phyloP scores from a whole-genome alignment of 2,888 invertebrate genomes.

The Oligia fasciuncula region DNA sequence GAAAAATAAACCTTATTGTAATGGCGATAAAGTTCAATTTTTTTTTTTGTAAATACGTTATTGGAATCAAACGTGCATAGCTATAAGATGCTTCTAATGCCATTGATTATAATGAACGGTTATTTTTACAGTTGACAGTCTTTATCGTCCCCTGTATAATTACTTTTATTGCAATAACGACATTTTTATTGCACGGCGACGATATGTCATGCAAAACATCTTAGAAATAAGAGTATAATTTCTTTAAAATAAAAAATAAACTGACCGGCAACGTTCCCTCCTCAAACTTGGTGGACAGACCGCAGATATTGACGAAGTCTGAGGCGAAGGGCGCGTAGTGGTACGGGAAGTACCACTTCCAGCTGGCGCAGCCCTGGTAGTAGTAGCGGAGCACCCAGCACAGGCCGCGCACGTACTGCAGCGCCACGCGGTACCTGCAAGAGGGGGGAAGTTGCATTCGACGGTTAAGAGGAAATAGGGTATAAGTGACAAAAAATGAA shows the following conservation, averaged over 20 bases:
- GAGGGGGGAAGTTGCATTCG: no score
- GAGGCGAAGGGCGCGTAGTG: constrained; percentile 99
- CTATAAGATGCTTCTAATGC: no score
- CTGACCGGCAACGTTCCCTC: constrained; percentile 96
- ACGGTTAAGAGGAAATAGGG: no score
- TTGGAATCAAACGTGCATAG: not conserved
- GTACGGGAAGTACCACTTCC: constrained; percentile 99
- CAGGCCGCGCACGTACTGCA: constrained; percentile 98
- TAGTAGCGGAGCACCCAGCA: constrained; percentile 99
- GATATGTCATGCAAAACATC: not conserved
- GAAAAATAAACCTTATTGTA: not conserved
- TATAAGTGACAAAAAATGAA: no score
- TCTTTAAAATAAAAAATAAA: not conserved
- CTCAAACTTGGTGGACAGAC: constrained; percentile 96
- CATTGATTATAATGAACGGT: no score
- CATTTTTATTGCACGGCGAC: not conserved
- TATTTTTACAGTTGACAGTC: no score
- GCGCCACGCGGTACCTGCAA: constrained; percentile 94
- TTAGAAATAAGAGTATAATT: not conserved
- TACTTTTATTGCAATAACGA: not conserved
- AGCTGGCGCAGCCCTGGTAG: constrained; percentile 99
- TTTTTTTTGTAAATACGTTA: no score
- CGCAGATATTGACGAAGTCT: constrained; percentile 97
- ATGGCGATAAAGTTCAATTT: no score
- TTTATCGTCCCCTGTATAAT: not conserved